Base-by-base conservation (phyloP, 1,140 invertebrate species). In the Gonioctena quinquepunctata region DNA sequence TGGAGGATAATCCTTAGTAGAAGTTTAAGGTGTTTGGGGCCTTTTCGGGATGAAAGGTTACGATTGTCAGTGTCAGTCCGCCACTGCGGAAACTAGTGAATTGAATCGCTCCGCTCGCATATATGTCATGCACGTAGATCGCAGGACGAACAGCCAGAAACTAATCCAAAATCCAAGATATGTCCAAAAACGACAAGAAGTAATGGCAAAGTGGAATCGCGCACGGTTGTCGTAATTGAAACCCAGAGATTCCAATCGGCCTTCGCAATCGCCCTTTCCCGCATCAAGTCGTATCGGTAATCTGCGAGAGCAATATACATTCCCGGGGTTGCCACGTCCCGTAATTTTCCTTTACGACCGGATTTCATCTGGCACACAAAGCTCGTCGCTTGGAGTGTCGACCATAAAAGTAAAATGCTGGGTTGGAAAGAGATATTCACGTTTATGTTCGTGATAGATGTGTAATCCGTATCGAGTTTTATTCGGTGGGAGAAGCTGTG, bases 341-440 rank as follows among this genome's bases (percentile, higher is more conserved):
- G 52, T 56, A 56, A 21, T 56, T 56, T 19, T 56, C 33, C 52
- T 56, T 56, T 56, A 56, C 52, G 52, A 56, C 22, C 18, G 2
- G 18, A 56, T 56, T 56, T 56, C 22, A 56, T 56, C 19, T 23
- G 3, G 22, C 52, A 6, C 52, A 23, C 18, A 56, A 21, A 23
- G 52, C 52, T 19, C 11, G 22, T 5, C n/a, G 18, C 22, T 56
- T 56, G 3, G 22, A 19, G 19, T 56, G n/a, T 7, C n/a, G 52
- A 19, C 18, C 18, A 56, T 56, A 56, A 56, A 56, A 23, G n/a
- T 60, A 13, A 28, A 60, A 25, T 27, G 26, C 13, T 18, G 16
- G 13, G 8, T 60, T 60, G 26, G 2, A 8, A 18, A 25, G 8
- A n/a, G n/a, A 60, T 8, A 16, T 28, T 60, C 11, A 18, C 19